phyloP scores from a whole-genome alignment of 1,140 invertebrate species.

The Brachionus rubens region DNA sequence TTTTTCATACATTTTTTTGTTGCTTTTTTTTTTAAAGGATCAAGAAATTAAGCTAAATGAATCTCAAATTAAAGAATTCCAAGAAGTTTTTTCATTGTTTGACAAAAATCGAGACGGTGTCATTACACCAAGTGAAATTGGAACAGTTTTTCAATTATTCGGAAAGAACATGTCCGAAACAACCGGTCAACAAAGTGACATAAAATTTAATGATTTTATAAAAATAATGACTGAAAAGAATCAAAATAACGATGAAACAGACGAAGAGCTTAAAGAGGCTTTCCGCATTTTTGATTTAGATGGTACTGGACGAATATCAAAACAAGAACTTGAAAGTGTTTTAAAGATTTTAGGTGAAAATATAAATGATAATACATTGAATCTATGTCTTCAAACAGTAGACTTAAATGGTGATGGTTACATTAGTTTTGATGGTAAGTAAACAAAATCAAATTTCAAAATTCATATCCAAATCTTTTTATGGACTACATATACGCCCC shows the following conservation, averaged over 20 bases:
- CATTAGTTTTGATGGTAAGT: slow-evolving; percentile 29
- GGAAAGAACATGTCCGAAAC: not conserved
- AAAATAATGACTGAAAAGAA: slow-evolving; percentile 28
- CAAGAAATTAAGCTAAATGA: not conserved
- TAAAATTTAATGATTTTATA: slow-evolving; percentile 24
- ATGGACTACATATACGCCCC: not conserved
- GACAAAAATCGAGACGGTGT: slow-evolving; percentile 38
- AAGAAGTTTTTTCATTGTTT: slow-evolving; percentile 33
- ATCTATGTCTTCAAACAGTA: not conserved
- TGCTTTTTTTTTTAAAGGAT: not conserved
- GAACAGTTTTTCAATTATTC: not conserved
- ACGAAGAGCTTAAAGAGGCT: slow-evolving; percentile 25
- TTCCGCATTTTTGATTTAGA: slow-evolving; percentile 29
- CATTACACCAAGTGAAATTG: slow-evolving; percentile 24
- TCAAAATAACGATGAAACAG: not conserved
- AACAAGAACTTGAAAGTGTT: not conserved
- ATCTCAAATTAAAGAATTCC: slow-evolving; percentile 9
- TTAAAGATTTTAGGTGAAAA: slow-evolving; percentile 27
- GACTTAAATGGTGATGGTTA: slow-evolving; percentile 33
- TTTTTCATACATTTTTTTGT: not conserved
- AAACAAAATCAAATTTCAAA: not conserved
- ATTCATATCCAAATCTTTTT: not conserved
- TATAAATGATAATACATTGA: slow-evolving; percentile 36
- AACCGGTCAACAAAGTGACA: not conserved
- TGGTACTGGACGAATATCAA: not conserved